Evolutionary conservation across 2,888 invertebrate genomes (phyloP).

Genomic region (Amaurobius ferox): DNA sequence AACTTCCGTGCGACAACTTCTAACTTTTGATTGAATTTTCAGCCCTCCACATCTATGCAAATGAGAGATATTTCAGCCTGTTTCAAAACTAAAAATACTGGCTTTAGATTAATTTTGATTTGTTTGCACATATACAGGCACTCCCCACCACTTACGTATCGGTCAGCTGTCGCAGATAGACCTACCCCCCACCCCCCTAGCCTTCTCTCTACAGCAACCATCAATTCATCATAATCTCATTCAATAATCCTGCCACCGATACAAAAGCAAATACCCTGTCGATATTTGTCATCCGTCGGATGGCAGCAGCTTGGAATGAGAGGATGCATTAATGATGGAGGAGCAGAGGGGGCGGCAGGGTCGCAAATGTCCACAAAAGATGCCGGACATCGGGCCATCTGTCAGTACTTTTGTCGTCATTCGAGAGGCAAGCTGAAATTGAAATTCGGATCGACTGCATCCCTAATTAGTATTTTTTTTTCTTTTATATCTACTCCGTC

Average conservation of each 20-base stretch:
- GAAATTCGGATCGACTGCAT: not conserved
- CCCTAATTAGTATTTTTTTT: not conserved
- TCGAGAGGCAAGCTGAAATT: not conserved
- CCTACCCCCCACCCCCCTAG: not conserved
- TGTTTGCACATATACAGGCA: no score
- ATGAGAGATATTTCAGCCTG: no score
- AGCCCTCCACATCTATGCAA: no score
- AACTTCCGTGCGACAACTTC: no score
- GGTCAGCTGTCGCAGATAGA: not conserved
- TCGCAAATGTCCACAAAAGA: not conserved
- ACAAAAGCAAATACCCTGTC: not conserved
- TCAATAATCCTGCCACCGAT: no score
- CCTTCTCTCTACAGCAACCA: no score
- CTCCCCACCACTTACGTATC: not conserved
- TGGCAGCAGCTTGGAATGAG: constrained; percentile 43
- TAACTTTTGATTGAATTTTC: no score
- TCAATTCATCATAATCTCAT: not conserved
- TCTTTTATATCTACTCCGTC: not conserved
- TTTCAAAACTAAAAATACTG: no score
- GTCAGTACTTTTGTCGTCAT: not conserved
- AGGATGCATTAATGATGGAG: constrained; percentile 34
- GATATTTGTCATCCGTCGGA: not conserved
- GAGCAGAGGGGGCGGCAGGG: not conserved
- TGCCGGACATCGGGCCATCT: constrained; percentile 33
- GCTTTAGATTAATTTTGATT: no score